Evolutionary conservation across 1,140 invertebrate genomes (phyloP).

Genomic region (Schlechtendalia chinensis): DNA sequence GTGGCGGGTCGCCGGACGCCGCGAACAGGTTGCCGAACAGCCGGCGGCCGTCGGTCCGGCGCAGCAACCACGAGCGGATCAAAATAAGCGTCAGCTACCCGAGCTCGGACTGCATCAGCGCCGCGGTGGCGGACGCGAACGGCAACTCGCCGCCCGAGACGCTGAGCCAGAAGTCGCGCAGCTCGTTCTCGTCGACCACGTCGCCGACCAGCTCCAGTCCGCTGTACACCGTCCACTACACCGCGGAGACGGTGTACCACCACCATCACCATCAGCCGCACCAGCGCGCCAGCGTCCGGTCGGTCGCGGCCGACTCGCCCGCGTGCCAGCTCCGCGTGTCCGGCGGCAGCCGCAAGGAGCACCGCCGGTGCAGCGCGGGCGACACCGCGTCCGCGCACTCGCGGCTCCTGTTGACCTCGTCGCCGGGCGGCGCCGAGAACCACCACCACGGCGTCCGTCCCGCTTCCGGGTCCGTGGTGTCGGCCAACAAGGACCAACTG

Average conservation of each 20-base stretch:
- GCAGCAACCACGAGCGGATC: constrained; percentile 67
- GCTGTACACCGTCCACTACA: constrained; percentile 63
- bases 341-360: constrained; percentile 52
- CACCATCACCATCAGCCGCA: too few species aligned
- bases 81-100: constrained; percentile 82
- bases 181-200: constrained; percentile 54
- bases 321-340: constrained; percentile 58
- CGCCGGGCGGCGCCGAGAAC: constrained; percentile 28
- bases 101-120: constrained; percentile 70
- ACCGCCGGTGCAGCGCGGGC: constrained; percentile 50
- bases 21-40: constrained; percentile 33
- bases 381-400: constrained; percentile 51
- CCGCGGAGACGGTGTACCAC: constrained; percentile 57
- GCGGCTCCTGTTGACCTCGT: constrained; percentile 38
- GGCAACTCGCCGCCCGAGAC: constrained; percentile 45
- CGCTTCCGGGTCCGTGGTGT: constrained; percentile 1
- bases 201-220: constrained; percentile 55
- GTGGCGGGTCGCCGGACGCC: constrained; percentile 26
- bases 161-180: constrained; percentile 43
- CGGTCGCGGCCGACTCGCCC: neutral
- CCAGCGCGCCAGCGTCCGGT: constrained; percentile 50
- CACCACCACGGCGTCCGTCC: constrained; percentile 26
- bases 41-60: constrained; percentile 42
- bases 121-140: constrained; percentile 52
- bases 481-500: constrained; percentile 51